phyloP scores from a whole-genome alignment of 2,797 vertebrate species.

The Crotalus adamanteus region DNA sequence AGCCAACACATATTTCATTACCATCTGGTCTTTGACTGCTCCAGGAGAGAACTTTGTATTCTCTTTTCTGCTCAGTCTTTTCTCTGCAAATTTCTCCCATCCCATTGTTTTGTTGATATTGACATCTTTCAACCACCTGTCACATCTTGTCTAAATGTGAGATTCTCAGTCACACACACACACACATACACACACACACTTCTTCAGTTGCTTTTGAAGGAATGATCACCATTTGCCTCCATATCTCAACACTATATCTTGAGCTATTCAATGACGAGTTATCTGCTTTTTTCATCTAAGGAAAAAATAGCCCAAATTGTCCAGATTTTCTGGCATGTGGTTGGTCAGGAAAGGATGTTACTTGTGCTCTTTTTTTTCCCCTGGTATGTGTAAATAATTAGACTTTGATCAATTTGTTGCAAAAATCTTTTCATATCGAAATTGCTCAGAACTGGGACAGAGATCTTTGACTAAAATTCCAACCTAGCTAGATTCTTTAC shows the following conservation, averaged over 20 bases:
- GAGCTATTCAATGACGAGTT: neutral
- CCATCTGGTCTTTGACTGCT: neutral
- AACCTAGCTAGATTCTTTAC: neutral
- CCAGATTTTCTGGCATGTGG: neutral
- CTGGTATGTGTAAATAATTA: neutral
- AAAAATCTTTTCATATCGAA: neutral
- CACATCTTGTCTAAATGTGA: neutral
- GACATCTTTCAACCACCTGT: neutral
- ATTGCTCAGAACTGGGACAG: neutral
- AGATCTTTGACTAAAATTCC: neutral
- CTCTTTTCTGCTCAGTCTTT: neutral
- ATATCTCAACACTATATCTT: neutral
- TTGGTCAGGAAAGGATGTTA: neutral
- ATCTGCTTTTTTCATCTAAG: neutral
- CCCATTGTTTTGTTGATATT: accelerated
- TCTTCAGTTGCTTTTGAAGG: neutral
- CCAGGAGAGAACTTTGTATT: accelerated
- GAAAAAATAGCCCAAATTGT: neutral
- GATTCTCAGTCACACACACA: neutral
- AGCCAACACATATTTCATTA: neutral
- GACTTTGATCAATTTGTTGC: neutral
- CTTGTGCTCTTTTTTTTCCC: neutral
- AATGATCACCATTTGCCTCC: neutral
- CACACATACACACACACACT: neutral
- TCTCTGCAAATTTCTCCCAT: neutral